Conservation (phyloP, 92 coral and sea anemone genomes). For the Virgularia gustaviana region DNA sequence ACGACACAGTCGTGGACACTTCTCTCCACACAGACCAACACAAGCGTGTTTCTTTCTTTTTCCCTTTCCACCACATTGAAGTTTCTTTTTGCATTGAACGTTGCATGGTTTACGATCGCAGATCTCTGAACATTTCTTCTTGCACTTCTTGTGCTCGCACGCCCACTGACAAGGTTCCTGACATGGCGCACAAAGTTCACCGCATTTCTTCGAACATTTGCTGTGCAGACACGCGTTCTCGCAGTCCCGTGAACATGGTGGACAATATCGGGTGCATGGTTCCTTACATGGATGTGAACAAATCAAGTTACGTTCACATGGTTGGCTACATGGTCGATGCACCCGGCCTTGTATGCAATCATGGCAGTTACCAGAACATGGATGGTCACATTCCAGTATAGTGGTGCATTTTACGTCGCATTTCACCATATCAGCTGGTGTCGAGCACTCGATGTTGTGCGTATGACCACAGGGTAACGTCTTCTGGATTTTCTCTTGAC, state of each 20-base stretch:
- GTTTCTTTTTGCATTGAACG: slow-evolving; percentile 54
- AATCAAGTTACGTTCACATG: slow-evolving; percentile 66
- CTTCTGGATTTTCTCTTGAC: slow-evolving; percentile 54
- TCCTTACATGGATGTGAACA: slow-evolving; percentile 74
- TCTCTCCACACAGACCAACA: slow-evolving; percentile 88
- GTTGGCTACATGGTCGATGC: slow-evolving; percentile 67
- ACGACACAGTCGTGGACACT: slow-evolving; percentile 77
- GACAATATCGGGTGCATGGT: slow-evolving; percentile 88
- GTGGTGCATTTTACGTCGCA: slow-evolving; percentile 70
- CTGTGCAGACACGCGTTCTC: slow-evolving; percentile 78
- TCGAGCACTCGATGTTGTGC: slow-evolving; percentile 53
- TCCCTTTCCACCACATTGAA: slow-evolving; percentile 38
- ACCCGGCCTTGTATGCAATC: slow-evolving; percentile 75
- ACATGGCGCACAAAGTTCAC: slow-evolving; percentile 71
- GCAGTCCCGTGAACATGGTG: slow-evolving; percentile 67
- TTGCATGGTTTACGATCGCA: slow-evolving; percentile 77
- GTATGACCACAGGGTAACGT: slow-evolving; percentile 66
- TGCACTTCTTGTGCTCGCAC: slow-evolving; percentile 56
- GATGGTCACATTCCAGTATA: slow-evolving; percentile 62
- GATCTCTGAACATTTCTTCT: slow-evolving; percentile 63
- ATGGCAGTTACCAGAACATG: slow-evolving; percentile 71
- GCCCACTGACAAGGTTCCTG: slow-evolving; percentile 69
- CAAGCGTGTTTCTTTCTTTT: slow-evolving; percentile 55
- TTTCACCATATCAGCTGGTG: slow-evolving; percentile 28
- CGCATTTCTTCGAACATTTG: slow-evolving; percentile 63